Evolutionary conservation across 2,888 invertebrate species (phyloP), one percentile per base, ranked within the genome.

Genomic region (Stenurella melanura): DNA sequence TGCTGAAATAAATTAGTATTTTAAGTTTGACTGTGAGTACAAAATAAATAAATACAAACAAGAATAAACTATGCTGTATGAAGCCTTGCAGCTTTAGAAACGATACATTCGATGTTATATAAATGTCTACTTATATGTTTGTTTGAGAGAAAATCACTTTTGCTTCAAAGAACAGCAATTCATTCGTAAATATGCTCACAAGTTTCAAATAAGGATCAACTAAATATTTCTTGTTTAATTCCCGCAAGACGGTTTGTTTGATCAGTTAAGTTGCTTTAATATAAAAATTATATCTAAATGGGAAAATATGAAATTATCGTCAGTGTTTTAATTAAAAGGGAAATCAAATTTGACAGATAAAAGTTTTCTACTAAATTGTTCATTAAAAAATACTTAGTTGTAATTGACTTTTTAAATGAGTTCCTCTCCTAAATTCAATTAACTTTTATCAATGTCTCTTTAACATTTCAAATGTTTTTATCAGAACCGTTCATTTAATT

Each of bases 401-500:
- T 75, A 75, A 75, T 75, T 75, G 70, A 75, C 74, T 75, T 69
- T 75, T 70, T 21, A 70, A 75, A 70, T 64, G 74, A 70, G 74
- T 63, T 70, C 58, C 26, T 61, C 64, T 70, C 56, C 56, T 60
- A 61, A 74, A 68, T 60, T 75, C 63, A 75, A 75, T 75, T 75
- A 74, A 75, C 74, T 69, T 74, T 63, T 63, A 26, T 69, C 68
- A 75, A 56, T 70, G 61, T 75, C 63, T 56, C 63, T 63, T 61
- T 26, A 63, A 63, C 54, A 50, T 72, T 54, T 63, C 54, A 21
- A 72, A 50, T 63, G 58, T 38, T 15, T 26, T 15, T 18, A 50
- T 60, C 63, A 63, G 30, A 11, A n/a, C 7, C 15, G 15, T 18
- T 60, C 21, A 17, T 72, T 72, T 54, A 50, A 63, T 72, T 72